Base-by-base conservation (phyloP, 2,888 invertebrate species). In the Hyles lineata region DNA sequence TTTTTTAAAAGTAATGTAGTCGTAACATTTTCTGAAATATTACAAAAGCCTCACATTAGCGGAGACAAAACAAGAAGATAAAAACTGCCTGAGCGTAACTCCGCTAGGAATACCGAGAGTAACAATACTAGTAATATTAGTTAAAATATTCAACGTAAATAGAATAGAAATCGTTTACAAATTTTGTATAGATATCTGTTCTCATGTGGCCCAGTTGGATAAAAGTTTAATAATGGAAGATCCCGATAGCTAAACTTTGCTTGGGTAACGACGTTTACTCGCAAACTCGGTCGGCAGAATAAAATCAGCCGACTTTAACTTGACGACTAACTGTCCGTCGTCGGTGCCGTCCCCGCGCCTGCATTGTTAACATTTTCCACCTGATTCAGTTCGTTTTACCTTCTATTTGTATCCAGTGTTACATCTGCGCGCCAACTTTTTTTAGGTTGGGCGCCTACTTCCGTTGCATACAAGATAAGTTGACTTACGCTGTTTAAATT, bases 181-280 rank as follows among this genome's bases (percentile, higher is more conserved):
- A 25, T 72, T 11, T 84, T 77, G 79, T 81, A 84, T 85, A 83
- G 81, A 84, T 85, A 85, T 86, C 79, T 82, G 82, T 80, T 80
- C 80, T 82, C 81, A 82, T 78, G 78, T 84, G 83, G 85, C 84
- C 83, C 82, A 85, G 84, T 87, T 85, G 85, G 84, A 87, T 87
- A 86, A 87, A 92, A 92, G 85, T 92, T 92, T 87, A 87, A 89
- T 90, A 90, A 89, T 89, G 85, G 86, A 84, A 87, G 86, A 88
- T 85, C 85, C 83, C 86, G 86, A 90, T 90, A 87, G 87, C 82
- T 83, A 80, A 90, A 91, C 85, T 91, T 90, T 79, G 75, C 77
- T 78, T 77, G 78, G 77, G 80, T 85, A 87, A 87, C 83, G 83
- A 85, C 82, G 85, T 86, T 78, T 80, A 82, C 84, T 83, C 82